Conservation (phyloP, 2,113 vertebrate species). For the Noturus placidus region DNA sequence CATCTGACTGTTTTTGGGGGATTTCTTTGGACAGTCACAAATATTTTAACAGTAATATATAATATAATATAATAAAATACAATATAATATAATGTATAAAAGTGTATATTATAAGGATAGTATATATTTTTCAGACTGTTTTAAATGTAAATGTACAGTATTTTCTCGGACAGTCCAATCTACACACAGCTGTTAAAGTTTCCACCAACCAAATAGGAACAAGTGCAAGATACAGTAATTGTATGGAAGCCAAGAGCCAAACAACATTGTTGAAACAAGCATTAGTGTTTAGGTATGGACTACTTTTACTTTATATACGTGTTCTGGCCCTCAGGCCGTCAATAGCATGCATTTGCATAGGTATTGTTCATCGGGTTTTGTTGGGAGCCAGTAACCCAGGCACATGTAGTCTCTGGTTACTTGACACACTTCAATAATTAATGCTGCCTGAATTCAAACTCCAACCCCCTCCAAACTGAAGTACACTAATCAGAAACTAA, state of each 20-base stretch:
- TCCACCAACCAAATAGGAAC: neutral
- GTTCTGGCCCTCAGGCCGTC: neutral
- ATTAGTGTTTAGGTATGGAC: neutral
- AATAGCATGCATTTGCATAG: conserved; percentile 13
- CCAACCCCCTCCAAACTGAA: conserved; percentile 63
- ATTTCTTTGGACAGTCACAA: too few relatives aligned
- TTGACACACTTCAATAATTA: conserved; percentile 72
- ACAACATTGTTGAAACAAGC: neutral
- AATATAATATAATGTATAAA: neutral
- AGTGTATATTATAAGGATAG: neutral
- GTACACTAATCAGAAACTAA: neutral
- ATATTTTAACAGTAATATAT: too few relatives aligned
- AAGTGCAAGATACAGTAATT: neutral
- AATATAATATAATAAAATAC: too few relatives aligned
- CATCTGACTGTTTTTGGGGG: too few relatives aligned
- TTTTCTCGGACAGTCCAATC: neutral
- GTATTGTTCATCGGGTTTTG: conserved; percentile 54
- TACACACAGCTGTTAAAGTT: neutral
- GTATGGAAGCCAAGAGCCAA: neutral
- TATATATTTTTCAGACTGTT: neutral
- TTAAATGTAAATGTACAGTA: neutral
- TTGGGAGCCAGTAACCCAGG: conserved; percentile 69
- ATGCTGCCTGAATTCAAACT: conserved; percentile 70
- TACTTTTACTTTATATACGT: neutral
- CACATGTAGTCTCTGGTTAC: conserved; percentile 70